Evolutionary conservation across 1,140 invertebrate genomes (phyloP).

Genomic region (Drosophila watanabei): DNA sequence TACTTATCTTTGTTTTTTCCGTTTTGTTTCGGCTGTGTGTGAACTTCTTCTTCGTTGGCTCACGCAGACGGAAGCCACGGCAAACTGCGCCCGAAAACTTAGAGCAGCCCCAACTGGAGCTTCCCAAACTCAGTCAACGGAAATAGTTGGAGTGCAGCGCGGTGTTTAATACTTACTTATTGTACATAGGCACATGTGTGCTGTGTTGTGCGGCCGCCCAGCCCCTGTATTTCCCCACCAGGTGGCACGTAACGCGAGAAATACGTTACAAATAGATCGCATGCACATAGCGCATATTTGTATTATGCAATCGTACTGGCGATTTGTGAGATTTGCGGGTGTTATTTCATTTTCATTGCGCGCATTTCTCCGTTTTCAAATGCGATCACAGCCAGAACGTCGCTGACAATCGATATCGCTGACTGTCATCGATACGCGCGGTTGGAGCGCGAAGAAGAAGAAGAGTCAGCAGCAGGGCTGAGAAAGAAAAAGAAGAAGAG

Average conservation of each 20-base stretch:
- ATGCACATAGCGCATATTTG: slow-evolving; percentile 43
- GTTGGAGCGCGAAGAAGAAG: slow-evolving; percentile 11
- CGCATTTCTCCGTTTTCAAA: slow-evolving; percentile 28
- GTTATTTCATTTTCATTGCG: slow-evolving; percentile 53
- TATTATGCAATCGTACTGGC: slow-evolving; percentile 48
- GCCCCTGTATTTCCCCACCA: slow-evolving; percentile 20
- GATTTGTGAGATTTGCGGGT: slow-evolving; percentile 43
- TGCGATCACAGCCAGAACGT: slow-evolving; percentile 26
- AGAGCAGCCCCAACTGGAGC: slow-evolving; percentile 23
- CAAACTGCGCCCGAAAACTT: slow-evolving; percentile 38
- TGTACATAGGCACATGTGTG: slow-evolving; percentile 42
- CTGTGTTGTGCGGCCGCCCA: slow-evolving; percentile 38
- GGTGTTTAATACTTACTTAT: slow-evolving; percentile 51
- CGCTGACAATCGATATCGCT: slow-evolving; percentile 20
- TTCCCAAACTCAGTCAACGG: slow-evolving; percentile 78
- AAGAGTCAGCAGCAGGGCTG: slow-evolving; percentile 4
- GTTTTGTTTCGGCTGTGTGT: slow-evolving; percentile 55
- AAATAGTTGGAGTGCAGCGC: slow-evolving; percentile 60
- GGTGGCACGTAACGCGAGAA: slow-evolving; percentile 39
- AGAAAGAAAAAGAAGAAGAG: slow-evolving; percentile 12
- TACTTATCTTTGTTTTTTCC: slow-evolving; percentile 23
- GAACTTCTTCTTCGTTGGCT: slow-evolving; percentile 63
- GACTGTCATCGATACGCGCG: slow-evolving; percentile 14
- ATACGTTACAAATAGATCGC: slow-evolving; percentile 52
- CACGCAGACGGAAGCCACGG: slow-evolving; percentile 71